These are phyloP conservation scores for Octomys mimax DNA, from an alignment of 2,797 vertebrate species.

Conservation along the genomic window DNA sequence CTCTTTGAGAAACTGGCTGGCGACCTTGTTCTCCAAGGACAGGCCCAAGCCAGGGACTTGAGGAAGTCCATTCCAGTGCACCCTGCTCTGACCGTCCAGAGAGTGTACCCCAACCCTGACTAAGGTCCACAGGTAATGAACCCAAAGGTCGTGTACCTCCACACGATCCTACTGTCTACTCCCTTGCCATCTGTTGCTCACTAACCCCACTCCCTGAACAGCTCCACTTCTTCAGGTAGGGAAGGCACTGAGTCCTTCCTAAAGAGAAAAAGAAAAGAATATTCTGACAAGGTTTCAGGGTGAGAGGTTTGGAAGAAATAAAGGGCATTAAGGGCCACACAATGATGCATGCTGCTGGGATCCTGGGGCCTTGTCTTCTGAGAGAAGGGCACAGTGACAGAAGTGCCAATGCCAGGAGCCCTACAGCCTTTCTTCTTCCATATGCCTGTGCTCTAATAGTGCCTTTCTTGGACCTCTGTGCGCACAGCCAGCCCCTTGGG, in stretches of 20 bases:
- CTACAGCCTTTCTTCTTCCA: rapidly evolving
- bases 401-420: not conserved
- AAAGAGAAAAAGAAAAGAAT: not conserved
- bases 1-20: not conserved
- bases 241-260: too few relatives aligned
- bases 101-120: rapidly evolving
- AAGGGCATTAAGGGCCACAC: too few relatives aligned
- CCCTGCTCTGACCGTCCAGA: rapidly evolving
- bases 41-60: too few relatives aligned
- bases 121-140: not conserved
- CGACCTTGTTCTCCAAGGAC: too few relatives aligned
- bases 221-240: not conserved
- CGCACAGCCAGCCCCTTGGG: not conserved
- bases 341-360: too few relatives aligned
- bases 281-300: too few relatives aligned
- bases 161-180: not conserved
- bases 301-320: not conserved
- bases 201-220: not conserved
- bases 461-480: not conserved
- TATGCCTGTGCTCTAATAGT: rapidly evolving
- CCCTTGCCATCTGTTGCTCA: not conserved
- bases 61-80: not conserved
- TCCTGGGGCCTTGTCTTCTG: not conserved
- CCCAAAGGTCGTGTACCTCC: too few relatives aligned
- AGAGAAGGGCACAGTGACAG: not conserved